Evolutionary conservation across 2,797 vertebrate genomes (phyloP), one percentile per base, ranked within the genome.

Genomic region (Mallotus villosus): DNA sequence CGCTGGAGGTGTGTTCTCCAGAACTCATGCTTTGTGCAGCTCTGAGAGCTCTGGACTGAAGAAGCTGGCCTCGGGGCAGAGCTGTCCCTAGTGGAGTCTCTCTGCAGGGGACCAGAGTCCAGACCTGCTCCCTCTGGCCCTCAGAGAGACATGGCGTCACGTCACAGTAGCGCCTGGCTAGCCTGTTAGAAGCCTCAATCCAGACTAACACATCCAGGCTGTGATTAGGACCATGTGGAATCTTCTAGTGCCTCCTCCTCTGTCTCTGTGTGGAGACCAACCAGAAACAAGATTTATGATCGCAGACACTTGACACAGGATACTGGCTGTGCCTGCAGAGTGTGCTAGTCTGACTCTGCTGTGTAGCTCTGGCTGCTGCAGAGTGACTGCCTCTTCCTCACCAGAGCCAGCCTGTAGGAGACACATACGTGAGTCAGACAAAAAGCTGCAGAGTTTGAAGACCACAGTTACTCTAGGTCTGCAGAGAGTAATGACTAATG

Each of bases 141-240:
- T 49, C 34, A 5, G 25, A 2, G n/a, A 78, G 34, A 2, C 27
- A 68, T 65, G 65, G 19, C 55, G 63, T 74, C 67, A 59, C 53
- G 59, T 79, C 87, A 77, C 76, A 81, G 75, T 27, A 82, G 83
- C 53, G 12, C 78, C 86, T 81, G 64, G 74, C 76, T 25, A 76
- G 74, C 73, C 76, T 81, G 83, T 78, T 74, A 73, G 76, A 72
- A 71, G 24, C 70, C 58, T 67, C 78, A 74, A 57, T 75, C 81
- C 71, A 72, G 17, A 73, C 68, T 22, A 74, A 69, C 77, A 70
- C 41, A 55, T 75, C 78, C 82, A 81, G 64, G 51, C 68, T 62
- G 7, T 87, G 89, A 91, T 80, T 67, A 74, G 69, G 86, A 84
- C 75, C 88, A 89, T 83, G 87, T 91, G 88, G 65, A 67, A 70